Percentiles rank a stretch among this genome's conserved stretches.
Evolutionary conservation across 2,888 invertebrate genomes (phyloP).

Genomic region (Pemphredon lugubris): DNA sequence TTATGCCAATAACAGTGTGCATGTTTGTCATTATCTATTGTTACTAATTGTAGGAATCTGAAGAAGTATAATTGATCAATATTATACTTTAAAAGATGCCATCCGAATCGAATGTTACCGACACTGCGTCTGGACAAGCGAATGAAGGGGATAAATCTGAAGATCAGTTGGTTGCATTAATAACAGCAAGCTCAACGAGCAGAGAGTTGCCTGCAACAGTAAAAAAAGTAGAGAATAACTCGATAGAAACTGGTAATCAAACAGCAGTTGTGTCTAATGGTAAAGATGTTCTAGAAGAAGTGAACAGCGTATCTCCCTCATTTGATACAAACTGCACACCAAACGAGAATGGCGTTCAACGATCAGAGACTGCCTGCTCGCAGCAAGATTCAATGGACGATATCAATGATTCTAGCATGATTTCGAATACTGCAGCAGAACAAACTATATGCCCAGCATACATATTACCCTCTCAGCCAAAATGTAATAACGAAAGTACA

Average conservation of each 20-base stretch:
- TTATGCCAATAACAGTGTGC: not conserved
- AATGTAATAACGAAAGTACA: constrained; percentile 19
- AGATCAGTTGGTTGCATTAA: constrained; percentile 48
- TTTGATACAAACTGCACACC: constrained; percentile 19
- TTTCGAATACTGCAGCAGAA: constrained; percentile 14
- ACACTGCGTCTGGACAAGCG: constrained; percentile 66
- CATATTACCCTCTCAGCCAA: constrained; percentile 12
- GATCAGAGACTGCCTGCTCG: constrained; percentile 10
- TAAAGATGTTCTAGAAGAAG: constrained; percentile 34
- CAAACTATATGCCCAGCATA: not conserved
- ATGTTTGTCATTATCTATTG: not conserved
- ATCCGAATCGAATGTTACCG: constrained; percentile 66
- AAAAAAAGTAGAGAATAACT: constrained; percentile 54
- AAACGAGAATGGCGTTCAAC: constrained; percentile 40
- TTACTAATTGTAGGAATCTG: constrained; percentile 30
- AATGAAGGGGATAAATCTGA: constrained; percentile 62
- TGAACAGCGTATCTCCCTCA: constrained; percentile 23
- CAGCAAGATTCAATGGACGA: constrained; percentile 33
- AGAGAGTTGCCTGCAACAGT: constrained; percentile 39
- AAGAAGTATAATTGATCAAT: constrained; percentile 23
- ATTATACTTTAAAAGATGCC: constrained; percentile 71
- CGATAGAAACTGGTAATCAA: constrained; percentile 20
- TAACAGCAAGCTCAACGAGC: constrained; percentile 50
- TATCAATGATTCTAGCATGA: constrained; percentile 23
- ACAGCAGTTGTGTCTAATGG: constrained; percentile 28